Conservation (phyloP, 2,888 invertebrate genomes). For the Caradrina kadenii region DNA sequence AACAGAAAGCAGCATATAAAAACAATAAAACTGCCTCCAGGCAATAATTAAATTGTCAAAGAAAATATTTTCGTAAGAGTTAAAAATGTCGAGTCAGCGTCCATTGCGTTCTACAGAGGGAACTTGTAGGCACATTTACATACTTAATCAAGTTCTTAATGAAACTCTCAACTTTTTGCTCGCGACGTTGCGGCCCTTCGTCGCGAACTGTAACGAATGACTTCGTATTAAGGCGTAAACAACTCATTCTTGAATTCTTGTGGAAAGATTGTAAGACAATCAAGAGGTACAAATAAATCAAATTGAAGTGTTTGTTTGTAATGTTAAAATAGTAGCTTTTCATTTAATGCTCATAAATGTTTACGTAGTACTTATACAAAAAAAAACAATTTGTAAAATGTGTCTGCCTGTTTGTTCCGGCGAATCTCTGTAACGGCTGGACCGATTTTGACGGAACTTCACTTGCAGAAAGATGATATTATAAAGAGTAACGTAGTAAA, state of each 20-base stretch:
- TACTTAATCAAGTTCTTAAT: slow-evolving; percentile 60
- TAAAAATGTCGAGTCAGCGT: slow-evolving; percentile 29
- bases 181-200: slow-evolving; percentile 30
- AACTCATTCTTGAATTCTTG: slow-evolving; percentile 46
- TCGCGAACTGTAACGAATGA: slow-evolving; percentile 44
- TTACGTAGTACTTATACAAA: no score
- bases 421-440: no score
- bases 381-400: no score
- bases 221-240: slow-evolving; percentile 46
- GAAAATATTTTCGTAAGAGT: slow-evolving; percentile 35
- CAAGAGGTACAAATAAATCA: no score
- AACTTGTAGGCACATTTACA: slow-evolving; percentile 60
- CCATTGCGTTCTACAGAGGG: slow-evolving; percentile 25
- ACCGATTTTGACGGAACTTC: no score
- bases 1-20: background rate
- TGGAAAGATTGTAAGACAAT: background rate
- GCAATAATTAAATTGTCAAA: slow-evolving; percentile 19
- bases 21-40: background rate
- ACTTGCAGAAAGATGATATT: no score
- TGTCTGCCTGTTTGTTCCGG: no score
- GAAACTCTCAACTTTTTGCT: slow-evolving; percentile 55
- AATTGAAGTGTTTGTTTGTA: no score
- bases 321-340: no score
- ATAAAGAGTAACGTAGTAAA: no score
- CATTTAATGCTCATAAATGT: no score